Evolutionary conservation across 1,140 invertebrate species (phyloP).

Genomic region (Ganaspis sp.): DNA sequence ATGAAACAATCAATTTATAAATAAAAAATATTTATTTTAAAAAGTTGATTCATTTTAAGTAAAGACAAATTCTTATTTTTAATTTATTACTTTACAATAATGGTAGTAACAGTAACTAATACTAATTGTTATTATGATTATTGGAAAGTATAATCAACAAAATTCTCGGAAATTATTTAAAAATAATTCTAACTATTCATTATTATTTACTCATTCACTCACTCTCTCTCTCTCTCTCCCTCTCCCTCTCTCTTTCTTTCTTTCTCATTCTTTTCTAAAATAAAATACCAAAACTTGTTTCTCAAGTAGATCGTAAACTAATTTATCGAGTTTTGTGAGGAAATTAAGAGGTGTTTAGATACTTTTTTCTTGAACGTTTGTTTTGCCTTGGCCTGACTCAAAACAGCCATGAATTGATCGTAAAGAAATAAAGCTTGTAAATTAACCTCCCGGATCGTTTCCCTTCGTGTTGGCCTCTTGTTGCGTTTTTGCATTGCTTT

Average conservation of each 20-base stretch:
- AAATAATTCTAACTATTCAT: slow-evolving; percentile 14
- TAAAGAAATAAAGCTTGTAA: slow-evolving; percentile 12
- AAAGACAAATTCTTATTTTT: no score
- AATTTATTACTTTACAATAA: no score
- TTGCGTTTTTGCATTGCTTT: slow-evolving; percentile 13
- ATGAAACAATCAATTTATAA: slow-evolving; percentile 27
- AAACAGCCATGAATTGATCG: neutral
- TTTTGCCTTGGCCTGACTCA: neutral
- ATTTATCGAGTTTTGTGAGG: slow-evolving; percentile 39
- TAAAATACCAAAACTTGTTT: slow-evolving; percentile 56
- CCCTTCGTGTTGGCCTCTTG: slow-evolving; percentile 2
- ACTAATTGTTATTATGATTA: no score
- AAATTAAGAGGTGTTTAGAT: slow-evolving; percentile 4
- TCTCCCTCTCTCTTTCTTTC: neutral
- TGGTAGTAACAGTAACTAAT: no score
- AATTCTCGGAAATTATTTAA: neutral
- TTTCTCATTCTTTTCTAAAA: slow-evolving; percentile 48
- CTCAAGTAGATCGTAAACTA: slow-evolving; percentile 43
- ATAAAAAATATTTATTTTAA: slow-evolving; percentile 4
- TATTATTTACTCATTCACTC: no score
- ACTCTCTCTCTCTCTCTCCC: neutral
- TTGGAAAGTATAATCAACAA: neutral
- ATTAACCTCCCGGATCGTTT: slow-evolving; percentile 24
- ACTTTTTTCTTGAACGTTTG: slow-evolving; percentile 10
- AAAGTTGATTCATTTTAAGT: no score